Percentiles rank a stretch among this genome's conserved stretches.
These are phyloP conservation scores for Anticlea derivata DNA, from an alignment of 2,888 invertebrate species.

Conservation along the genomic window DNA sequence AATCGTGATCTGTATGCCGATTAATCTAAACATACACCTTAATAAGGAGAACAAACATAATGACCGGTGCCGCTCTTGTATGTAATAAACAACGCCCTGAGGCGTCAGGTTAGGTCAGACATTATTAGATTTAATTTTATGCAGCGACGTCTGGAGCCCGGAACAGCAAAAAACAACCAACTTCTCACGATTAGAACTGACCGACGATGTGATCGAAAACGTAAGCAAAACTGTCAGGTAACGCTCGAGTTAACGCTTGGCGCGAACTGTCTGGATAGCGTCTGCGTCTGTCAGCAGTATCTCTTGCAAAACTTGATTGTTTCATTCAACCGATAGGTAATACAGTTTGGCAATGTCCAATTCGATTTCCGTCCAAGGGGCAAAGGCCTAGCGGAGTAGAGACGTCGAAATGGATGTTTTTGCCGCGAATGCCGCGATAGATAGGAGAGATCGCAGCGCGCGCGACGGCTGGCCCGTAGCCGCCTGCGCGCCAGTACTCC, in stretches of 20 bases:
- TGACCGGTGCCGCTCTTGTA: constrained; percentile 36
- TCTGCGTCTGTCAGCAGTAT: constrained; percentile 38
- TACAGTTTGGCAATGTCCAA: constrained; percentile 57
- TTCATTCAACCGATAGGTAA: constrained; percentile 56
- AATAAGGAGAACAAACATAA: constrained; percentile 43
- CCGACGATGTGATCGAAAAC: constrained; percentile 26
- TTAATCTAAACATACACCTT: constrained; percentile 48
- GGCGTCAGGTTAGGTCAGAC: constrained; percentile 27
- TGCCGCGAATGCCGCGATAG: constrained; percentile 60
- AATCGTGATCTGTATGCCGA: constrained; percentile 61
- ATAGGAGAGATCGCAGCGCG: constrained; percentile 73
- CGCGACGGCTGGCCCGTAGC: constrained; percentile 50
- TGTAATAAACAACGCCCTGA: constrained; percentile 26
- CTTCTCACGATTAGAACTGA: constrained; percentile 28
- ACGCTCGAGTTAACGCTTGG: constrained; percentile 15
- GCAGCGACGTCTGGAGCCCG: constrained; percentile 17
- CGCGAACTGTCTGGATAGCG: constrained; percentile 31
- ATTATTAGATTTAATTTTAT: constrained; percentile 32
- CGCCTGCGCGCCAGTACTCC: constrained; percentile 63
- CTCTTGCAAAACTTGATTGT: constrained; percentile 42
- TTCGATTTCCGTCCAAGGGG: constrained; percentile 58
- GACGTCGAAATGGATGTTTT: constrained; percentile 54
- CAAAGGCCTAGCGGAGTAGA: constrained; percentile 54
- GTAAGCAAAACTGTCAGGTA: constrained; percentile 30
- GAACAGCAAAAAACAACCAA: constrained; percentile 32